Evolutionary conservation across 2,113 vertebrate species (phyloP).

Genomic region (Neotragus moschatus): DNA sequence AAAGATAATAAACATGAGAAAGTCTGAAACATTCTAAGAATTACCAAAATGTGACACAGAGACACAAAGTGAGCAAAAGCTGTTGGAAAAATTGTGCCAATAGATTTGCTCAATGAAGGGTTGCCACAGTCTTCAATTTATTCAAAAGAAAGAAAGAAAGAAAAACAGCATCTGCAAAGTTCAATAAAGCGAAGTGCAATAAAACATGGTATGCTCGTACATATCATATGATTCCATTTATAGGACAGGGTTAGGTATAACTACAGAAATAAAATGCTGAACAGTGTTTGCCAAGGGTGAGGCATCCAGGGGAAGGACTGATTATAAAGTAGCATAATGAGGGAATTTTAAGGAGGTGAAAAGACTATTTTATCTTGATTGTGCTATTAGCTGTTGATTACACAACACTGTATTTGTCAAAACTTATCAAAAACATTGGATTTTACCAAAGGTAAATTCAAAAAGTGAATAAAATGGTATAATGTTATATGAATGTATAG

Average conservation of each 20-base stretch:
- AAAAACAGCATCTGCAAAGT: neutral
- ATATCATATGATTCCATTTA: neutral
- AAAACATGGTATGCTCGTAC: neutral
- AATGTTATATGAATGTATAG: neutral
- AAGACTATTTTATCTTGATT: neutral
- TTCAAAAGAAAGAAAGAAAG: neutral
- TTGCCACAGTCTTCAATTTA: neutral
- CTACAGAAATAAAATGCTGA: neutral
- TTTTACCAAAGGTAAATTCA: neutral
- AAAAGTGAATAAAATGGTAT: neutral
- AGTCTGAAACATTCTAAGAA: neutral
- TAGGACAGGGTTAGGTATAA: neutral
- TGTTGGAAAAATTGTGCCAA: neutral
- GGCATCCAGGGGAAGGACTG: neutral
- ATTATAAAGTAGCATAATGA: neutral
- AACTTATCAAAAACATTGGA: neutral
- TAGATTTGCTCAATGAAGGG: neutral
- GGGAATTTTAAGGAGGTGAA: neutral
- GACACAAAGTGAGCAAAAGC: neutral
- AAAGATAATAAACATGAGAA: neutral
- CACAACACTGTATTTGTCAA: neutral
- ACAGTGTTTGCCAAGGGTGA: neutral
- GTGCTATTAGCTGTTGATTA: neutral
- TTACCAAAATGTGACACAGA: neutral
- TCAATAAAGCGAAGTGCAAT: neutral